phyloP scores from a whole-genome alignment of 2,797 vertebrate genomes.

The Eutrigla gurnardus region DNA sequence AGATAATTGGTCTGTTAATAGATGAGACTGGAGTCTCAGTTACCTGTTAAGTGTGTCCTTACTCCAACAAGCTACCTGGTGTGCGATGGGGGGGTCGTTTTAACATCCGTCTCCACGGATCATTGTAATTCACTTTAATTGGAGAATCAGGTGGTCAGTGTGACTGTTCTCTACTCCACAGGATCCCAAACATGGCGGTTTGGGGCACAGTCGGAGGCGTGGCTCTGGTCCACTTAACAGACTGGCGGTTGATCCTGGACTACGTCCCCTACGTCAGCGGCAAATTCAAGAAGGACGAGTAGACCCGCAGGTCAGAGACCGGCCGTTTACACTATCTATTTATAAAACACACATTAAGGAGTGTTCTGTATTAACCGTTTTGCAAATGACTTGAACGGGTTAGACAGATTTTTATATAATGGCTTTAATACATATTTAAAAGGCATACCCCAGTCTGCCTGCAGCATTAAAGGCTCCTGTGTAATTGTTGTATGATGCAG shows the following conservation, averaged over 20 bases:
- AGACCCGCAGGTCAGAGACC: constrained; percentile 48
- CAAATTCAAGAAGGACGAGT: constrained; percentile 89
- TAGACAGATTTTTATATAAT: too few species aligned
- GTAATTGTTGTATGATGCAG: too few species aligned
- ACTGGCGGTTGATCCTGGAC: constrained; percentile 91
- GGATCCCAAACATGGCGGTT: constrained; percentile 85
- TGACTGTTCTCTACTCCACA: constrained; percentile 56
- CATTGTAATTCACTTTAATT: not conserved
- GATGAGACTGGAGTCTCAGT: not conserved
- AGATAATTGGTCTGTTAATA: not conserved
- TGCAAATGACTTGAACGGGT: too few species aligned
- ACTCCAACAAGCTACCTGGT: not conserved
- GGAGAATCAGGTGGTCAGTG: not conserved
- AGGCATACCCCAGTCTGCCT: too few species aligned
- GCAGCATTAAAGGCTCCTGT: too few species aligned
- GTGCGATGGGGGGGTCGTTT: not conserved
- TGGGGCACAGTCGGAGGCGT: constrained; percentile 87
- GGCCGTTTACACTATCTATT: too few species aligned
- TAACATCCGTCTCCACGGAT: not conserved
- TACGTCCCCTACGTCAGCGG: constrained; percentile 93
- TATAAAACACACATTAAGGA: not conserved
- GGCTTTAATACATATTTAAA: too few species aligned
- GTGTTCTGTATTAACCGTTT: too few species aligned
- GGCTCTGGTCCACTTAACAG: constrained; percentile 89
- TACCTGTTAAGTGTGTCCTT: not conserved